Base-by-base conservation (phyloP, 2,888 invertebrate species). In the Tortricodes alternella region DNA sequence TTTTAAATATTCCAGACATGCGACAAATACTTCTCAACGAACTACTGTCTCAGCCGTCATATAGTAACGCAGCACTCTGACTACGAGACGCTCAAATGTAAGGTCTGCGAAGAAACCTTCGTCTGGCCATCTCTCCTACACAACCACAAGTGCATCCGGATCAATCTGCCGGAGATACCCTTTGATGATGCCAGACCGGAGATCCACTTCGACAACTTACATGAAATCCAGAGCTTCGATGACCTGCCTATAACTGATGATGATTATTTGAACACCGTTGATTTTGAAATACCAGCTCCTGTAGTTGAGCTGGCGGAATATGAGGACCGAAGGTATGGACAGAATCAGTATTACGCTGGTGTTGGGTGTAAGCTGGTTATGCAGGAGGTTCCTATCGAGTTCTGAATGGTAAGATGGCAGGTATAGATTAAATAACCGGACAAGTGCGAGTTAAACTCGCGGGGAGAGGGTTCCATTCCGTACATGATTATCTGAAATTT, bases 311-410 rank as follows among this genome's bases (percentile, higher is more conserved):
- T 87, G 13, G 74, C 69, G 0, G 88, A 87, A 46, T 77, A 67
- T 53, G 74, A 78, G 0, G 65, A 64, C 9, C 38, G 46, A 0
- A 66, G 41, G 39, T 48, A 39, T 24, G 64, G 65, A 7, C 48
- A 53, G 3, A 66, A 29, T 34, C 39, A 46, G 34, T 24, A 16
- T 9, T 63, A 76, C 5, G 72, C 76, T n/a, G 71, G 63, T 62
- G 65, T 74, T 53, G 76, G 76, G 0, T 86, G 80, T 64, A 85
- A 78, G 34, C 55, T 88, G 11, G 67, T 84, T 0, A 73, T 85
- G 76, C 85, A 86, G 19, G 89, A 88, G 57, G 89, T 89, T 9
- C 89, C 89, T 0, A 85, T 89, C 11, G 88, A 89, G 58, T 89
- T 88, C 68, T 87, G 64, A 68, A 15, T 55, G 53, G 15, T 44